Evolutionary conservation across 2,113 vertebrate species (phyloP).

Genomic region (Plectropomus leopardus): DNA sequence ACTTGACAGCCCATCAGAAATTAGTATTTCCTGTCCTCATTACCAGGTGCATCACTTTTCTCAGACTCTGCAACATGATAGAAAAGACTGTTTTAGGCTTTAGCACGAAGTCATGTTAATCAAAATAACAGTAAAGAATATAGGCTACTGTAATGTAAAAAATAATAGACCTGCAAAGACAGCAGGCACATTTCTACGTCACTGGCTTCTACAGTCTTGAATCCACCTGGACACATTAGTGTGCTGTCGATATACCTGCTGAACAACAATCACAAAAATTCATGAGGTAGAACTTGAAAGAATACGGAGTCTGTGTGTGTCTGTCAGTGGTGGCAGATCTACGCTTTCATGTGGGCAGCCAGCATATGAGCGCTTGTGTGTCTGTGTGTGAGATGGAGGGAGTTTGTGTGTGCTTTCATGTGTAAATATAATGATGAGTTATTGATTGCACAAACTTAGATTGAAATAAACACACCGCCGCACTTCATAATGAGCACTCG

Average conservation of each 20-base stretch:
- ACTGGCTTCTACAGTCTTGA: not conserved
- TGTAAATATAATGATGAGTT: conserved; percentile 59
- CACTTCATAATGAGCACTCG: conserved; percentile 41
- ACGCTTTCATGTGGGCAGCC: not conserved
- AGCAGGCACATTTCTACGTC: not conserved
- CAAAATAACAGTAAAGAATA: not conserved
- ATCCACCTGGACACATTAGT: not conserved
- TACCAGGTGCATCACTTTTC: not conserved
- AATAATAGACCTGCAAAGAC: not conserved
- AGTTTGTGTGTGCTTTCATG: conserved; percentile 35
- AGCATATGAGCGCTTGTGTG: not conserved
- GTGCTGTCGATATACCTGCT: not conserved
- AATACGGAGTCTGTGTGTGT: not conserved
- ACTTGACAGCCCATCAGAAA: not conserved
- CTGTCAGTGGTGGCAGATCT: not conserved
- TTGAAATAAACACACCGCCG: conserved; percentile 48
- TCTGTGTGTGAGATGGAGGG: not conserved
- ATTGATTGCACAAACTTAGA: conserved; percentile 46
- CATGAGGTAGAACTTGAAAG: conserved; percentile 5
- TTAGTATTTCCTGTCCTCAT: not conserved
- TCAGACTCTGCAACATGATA: not conserved
- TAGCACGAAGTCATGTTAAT: not conserved
- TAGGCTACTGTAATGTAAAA: not conserved
- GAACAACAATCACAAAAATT: not conserved
- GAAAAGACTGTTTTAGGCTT: not conserved